A percentile compares a stretch with the other conserved stretches of the same genome.
Conservation (phyloP, 1,140 invertebrate species). For the Parasteatoda tepidariorum region DNA sequence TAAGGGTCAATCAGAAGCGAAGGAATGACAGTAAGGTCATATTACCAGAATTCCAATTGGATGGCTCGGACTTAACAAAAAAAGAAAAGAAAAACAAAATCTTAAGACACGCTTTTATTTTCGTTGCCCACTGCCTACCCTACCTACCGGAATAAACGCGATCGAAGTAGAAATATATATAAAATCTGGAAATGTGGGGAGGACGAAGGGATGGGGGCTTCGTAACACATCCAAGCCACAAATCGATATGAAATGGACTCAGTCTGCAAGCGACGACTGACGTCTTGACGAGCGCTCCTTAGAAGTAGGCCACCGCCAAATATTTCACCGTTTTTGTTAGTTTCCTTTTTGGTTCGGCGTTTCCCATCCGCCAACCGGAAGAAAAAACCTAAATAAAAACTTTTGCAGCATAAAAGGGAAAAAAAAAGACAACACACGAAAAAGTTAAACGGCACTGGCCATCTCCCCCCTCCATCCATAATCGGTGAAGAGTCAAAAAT, state of each 20-base stretch:
- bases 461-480: neutral
- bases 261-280: constrained; percentile 22
- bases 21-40: neutral
- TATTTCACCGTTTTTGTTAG: constrained; percentile 13
- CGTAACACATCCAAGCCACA: constrained; percentile 43
- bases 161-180: neutral
- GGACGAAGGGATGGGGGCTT: constrained; percentile 15
- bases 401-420: neutral
- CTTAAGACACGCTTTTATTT: constrained; percentile 5
- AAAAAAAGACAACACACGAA: neutral
- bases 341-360: neutral
- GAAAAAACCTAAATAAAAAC: neutral
- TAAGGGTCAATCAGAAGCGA: neutral
- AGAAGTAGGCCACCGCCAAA: constrained; percentile 53
- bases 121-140: constrained; percentile 7
- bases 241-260: constrained; percentile 56
- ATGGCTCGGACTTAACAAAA: neutral
- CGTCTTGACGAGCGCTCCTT: constrained; percentile 42
- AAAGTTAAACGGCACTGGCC: neutral
- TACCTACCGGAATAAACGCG: neutral
- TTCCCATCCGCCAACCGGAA: neutral
- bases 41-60: constrained; percentile 1
- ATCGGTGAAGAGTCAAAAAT: neutral
- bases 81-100: no score
- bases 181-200: neutral